Percentiles rank a stretch among this genome's conserved stretches.
These are phyloP conservation scores for Platyscapa corneri DNA, from an alignment of 1,140 invertebrate species.

Conservation along the genomic window DNA sequence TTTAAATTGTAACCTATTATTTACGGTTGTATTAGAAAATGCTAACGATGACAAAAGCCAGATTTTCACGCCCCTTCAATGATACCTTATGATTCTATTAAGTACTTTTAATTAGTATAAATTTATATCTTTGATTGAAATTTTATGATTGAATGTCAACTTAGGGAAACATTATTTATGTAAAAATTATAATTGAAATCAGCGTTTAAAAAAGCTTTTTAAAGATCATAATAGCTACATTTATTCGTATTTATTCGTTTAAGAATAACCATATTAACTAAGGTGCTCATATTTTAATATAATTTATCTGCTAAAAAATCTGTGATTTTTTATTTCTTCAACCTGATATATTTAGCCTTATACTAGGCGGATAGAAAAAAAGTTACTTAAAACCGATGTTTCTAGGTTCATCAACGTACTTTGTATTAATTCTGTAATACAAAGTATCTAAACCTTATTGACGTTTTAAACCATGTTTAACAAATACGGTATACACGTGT, in stretches of 20 bases:
- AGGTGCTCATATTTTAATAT: not conserved
- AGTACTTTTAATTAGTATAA: not conserved
- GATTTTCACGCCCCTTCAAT: not conserved
- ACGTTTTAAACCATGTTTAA: conserved; percentile 6
- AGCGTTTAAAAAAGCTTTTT: no score
- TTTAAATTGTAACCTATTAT: not conserved
- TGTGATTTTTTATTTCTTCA: not conserved
- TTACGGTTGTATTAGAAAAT: not conserved
- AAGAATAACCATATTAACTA: not conserved
- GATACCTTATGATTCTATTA: conserved; percentile 20
- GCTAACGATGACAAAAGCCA: not conserved
- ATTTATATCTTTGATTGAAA: no score
- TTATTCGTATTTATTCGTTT: no score
- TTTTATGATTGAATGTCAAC: no score
- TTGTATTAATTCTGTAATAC: not conserved
- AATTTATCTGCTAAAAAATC: not conserved
- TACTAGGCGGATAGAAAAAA: not conserved
- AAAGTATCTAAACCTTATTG: conserved; percentile 21
- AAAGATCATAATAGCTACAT: no score
- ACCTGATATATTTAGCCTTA: not conserved
- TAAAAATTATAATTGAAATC: no score
- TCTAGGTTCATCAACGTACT: not conserved
- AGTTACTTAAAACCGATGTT: not conserved
- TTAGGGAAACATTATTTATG: no score
- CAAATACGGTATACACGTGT: not conserved